These are phyloP conservation scores for Aporophyla nigra DNA, from an alignment of 2,888 invertebrate genomes.

Conservation along the genomic window DNA sequence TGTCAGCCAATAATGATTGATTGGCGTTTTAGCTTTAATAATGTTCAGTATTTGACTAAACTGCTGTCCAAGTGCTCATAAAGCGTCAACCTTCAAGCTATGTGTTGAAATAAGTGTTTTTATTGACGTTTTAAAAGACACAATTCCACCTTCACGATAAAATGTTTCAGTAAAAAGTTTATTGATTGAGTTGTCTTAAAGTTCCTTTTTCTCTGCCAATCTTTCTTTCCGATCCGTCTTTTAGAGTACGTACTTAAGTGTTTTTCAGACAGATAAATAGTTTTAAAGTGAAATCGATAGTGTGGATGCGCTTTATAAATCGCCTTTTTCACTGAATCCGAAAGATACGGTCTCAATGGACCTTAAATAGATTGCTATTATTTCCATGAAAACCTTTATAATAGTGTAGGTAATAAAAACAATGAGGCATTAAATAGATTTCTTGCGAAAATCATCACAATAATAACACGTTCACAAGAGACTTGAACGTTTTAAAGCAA, in stretches of 20 bases:
- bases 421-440: conserved; percentile 13
- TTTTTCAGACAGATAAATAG: neutral
- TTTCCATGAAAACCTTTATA: conserved; percentile 19
- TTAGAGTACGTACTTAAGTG: neutral
- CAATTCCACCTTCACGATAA: neutral
- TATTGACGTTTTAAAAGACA: conserved; percentile 19
- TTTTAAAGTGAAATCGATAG: neutral
- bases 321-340: no score
- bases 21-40: conserved; percentile 39
- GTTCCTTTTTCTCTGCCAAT: neutral
- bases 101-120: conserved; percentile 32
- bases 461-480: conserved; percentile 26
- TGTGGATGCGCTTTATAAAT: neutral
- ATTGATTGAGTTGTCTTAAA: neutral
- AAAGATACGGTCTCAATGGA: conserved; percentile 3
- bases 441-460: conserved; percentile 25
- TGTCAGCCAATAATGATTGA: conserved; percentile 58
- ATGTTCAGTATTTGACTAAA: conserved; percentile 53
- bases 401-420: conserved; percentile 5
- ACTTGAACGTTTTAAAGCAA: conserved; percentile 15
- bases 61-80: conserved; percentile 38
- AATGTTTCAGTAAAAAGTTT: conserved; percentile 6
- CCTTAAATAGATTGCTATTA: neutral
- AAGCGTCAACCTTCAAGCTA: conserved; percentile 16
- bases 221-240: conserved; percentile 1